Conservation (phyloP, 35 echinoderm and acorn worm species). For the Heliocidaris erythrogramma region DNA sequence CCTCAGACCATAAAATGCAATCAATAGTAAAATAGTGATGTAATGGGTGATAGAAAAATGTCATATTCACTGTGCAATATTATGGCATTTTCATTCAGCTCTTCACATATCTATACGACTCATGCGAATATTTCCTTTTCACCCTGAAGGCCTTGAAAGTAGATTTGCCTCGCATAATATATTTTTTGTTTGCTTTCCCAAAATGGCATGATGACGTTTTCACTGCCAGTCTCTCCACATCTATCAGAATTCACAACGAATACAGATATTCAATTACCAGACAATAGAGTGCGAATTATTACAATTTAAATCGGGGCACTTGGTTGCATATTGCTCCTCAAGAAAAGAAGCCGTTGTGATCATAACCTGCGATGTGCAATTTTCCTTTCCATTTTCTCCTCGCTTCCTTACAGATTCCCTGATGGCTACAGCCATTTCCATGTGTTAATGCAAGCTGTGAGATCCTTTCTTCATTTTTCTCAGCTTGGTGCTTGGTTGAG, state of each 20-base stretch:
- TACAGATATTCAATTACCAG: not conserved
- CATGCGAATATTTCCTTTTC: too few relatives aligned
- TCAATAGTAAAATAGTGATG: too few relatives aligned
- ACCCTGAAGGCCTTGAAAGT: too few relatives aligned
- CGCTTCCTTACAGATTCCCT: constrained; percentile 59
- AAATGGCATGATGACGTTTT: not conserved
- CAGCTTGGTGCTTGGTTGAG: constrained; percentile 96
- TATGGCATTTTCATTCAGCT: too few relatives aligned
- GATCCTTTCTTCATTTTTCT: constrained; percentile 96
- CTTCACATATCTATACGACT: too few relatives aligned
- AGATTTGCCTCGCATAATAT: too few relatives aligned
- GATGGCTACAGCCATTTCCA: constrained; percentile 70
- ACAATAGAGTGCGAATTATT: not conserved
- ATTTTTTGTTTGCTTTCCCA: too few relatives aligned
- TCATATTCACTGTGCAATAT: too few relatives aligned
- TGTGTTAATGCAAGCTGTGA: constrained; percentile 86
- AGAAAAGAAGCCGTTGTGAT: not conserved
- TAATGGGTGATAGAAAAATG: too few relatives aligned
- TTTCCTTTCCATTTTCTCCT: constrained; percentile 30
- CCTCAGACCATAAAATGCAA: too few relatives aligned
- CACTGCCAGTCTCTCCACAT: not conserved
- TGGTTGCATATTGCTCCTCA: not conserved
- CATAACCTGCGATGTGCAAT: not conserved
- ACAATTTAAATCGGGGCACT: not conserved
- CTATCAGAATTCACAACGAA: not conserved